phyloP scores from a whole-genome alignment of 2,113 vertebrate species.

The Noctilio leporinus region DNA sequence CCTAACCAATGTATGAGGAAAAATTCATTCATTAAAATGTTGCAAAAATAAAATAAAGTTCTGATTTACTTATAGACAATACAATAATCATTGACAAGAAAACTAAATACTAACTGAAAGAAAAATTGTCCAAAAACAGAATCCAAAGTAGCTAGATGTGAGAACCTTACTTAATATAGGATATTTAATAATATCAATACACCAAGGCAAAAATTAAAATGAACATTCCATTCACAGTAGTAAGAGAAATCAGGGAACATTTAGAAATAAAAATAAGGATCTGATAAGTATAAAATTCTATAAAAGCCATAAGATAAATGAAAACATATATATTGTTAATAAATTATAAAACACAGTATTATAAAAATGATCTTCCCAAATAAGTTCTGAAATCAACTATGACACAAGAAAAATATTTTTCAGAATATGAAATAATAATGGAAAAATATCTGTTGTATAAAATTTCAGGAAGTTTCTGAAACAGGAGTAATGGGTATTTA shows the following conservation, averaged over 20 bases:
- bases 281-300: neutral
- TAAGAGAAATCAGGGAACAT: neutral
- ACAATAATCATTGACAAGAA: neutral
- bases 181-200: neutral
- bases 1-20: neutral
- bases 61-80: neutral
- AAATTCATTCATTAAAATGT: neutral
- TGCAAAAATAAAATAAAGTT: neutral
- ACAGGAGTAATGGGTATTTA: neutral
- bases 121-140: neutral
- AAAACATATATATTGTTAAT: neutral
- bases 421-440: slow-evolving; percentile 6
- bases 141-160: neutral
- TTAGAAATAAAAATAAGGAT: neutral
- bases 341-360: neutral
- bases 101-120: neutral
- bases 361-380: neutral
- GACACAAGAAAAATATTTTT: neutral
- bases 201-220: neutral
- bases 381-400: neutral
- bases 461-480: neutral
- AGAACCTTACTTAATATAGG: neutral
- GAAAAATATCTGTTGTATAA: neutral
- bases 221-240: neutral
- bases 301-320: neutral